A percentile compares a stretch with the other conserved stretches of the same genome.
These are phyloP conservation scores for Rambutsinella grinnellia DNA, from an alignment of 2,888 invertebrate genomes.

Conservation along the genomic window DNA sequence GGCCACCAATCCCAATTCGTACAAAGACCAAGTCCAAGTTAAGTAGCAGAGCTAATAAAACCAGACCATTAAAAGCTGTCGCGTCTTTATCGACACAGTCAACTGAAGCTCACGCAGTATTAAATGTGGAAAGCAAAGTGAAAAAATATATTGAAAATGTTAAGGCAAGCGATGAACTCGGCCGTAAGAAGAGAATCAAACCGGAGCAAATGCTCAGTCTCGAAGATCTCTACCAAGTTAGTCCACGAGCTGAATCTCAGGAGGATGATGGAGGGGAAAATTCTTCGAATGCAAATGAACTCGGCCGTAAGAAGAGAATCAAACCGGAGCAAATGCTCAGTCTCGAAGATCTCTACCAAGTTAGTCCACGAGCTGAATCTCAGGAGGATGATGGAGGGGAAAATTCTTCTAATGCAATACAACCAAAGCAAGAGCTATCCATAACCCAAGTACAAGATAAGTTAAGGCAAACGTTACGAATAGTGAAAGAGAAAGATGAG, in stretches of 20 bases:
- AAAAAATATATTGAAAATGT: constrained; percentile 58
- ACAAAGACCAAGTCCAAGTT: constrained; percentile 18
- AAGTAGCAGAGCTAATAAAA: background rate
- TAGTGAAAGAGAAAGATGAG: constrained; percentile 62
- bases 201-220: constrained; percentile 54
- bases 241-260: too few relatives aligned
- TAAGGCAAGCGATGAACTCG: constrained; percentile 53
- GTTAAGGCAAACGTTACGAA: constrained; percentile 54
- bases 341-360: constrained; percentile 61
- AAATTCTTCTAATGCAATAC: too few relatives aligned
- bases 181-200: constrained; percentile 38
- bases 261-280: background rate
- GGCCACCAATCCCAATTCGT: constrained; percentile 48
- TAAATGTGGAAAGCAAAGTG: constrained; percentile 59
- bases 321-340: constrained; percentile 54
- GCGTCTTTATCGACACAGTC: background rate
- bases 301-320: constrained; percentile 36
- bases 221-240: constrained; percentile 61
- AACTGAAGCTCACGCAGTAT: background rate
- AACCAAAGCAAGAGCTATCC: constrained; percentile 9
- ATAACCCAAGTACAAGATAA: constrained; percentile 31
- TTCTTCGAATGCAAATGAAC: constrained; percentile 45
- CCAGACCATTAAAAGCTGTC: constrained; percentile 26
- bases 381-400: too few relatives aligned
- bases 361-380: background rate